phyloP scores from a whole-genome alignment of 2,797 vertebrate species.

The Enteromius trimaculatus region DNA sequence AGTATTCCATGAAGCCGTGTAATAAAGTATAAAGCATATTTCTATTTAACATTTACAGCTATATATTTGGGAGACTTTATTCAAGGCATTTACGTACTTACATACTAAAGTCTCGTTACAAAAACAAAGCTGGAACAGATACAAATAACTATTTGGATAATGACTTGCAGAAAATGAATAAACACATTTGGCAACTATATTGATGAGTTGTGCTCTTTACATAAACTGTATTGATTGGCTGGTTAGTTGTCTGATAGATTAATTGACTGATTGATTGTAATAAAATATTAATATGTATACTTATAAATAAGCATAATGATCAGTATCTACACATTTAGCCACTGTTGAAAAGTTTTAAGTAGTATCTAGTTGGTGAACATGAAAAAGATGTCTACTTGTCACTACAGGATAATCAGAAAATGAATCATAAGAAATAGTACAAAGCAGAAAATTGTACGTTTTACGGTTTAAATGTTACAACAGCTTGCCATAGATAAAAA shows the following conservation, averaged over 20 bases:
- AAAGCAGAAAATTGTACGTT: background rate
- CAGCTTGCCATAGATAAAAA: slow-evolving; percentile 13
- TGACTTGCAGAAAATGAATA: background rate
- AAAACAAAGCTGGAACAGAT: background rate
- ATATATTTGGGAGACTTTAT: background rate
- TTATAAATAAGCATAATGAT: background rate
- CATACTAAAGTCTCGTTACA: background rate
- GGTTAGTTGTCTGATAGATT: background rate
- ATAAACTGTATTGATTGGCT: background rate
- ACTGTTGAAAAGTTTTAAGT: background rate
- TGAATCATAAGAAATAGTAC: background rate
- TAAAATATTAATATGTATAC: background rate
- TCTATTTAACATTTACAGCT: background rate
- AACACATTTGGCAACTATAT: background rate
- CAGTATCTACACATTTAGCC: background rate
- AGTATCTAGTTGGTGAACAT: background rate
- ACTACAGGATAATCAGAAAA: background rate
- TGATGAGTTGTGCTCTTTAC: background rate
- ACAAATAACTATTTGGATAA: background rate
- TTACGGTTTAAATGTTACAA: background rate
- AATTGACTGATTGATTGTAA: background rate
- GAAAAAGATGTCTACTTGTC: background rate
- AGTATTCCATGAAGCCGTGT: no score
- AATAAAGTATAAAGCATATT: background rate
- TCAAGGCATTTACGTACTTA: no score